A percentile compares a stretch with the other conserved stretches of the same genome.
These are phyloP conservation scores for Aricia agestis DNA, from an alignment of 1,140 invertebrate species.

Conservation along the genomic window DNA sequence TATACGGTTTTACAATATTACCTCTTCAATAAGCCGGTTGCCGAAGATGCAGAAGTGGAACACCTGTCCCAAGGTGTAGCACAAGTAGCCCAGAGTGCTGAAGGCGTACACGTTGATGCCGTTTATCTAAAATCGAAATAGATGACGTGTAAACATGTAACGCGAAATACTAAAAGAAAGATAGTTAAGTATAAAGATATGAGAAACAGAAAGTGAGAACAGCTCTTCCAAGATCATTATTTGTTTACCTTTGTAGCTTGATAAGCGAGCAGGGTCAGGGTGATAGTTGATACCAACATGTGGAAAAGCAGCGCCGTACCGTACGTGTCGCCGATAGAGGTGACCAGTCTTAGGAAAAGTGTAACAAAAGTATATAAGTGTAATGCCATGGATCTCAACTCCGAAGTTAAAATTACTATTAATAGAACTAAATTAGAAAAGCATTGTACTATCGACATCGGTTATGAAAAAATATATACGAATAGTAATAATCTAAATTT, in stretches of 20 bases:
- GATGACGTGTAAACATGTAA: no score
- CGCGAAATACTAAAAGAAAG: no score
- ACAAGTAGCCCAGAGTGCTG: slow-evolving; percentile 85
- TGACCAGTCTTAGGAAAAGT: slow-evolving; percentile 80
- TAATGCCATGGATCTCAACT: no score
- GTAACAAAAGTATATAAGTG: no score
- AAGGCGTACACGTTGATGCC: slow-evolving; percentile 85
- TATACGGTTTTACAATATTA: no score
- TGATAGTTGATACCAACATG: slow-evolving; percentile 90
- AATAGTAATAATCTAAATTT: no score
- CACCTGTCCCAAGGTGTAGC: slow-evolving; percentile 87
- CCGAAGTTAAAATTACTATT: no score
- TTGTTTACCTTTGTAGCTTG: slow-evolving; percentile 86
- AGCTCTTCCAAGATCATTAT: not conserved
- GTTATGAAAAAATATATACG: no score
- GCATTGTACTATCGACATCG: no score
- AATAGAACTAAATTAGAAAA: no score
- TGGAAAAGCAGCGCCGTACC: slow-evolving; percentile 86
- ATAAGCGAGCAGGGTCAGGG: slow-evolving; percentile 87
- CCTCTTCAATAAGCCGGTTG: slow-evolving; percentile 89
- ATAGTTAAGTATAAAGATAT: no score
- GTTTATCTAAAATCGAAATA: slow-evolving; percentile 78
- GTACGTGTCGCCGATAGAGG: slow-evolving; percentile 87
- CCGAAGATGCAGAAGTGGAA: slow-evolving; percentile 91
- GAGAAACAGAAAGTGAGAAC: no score